Evolutionary conservation across 2,113 vertebrate genomes (phyloP), one percentile per base, ranked within the genome.

Genomic region (Calidris pygmaea): DNA sequence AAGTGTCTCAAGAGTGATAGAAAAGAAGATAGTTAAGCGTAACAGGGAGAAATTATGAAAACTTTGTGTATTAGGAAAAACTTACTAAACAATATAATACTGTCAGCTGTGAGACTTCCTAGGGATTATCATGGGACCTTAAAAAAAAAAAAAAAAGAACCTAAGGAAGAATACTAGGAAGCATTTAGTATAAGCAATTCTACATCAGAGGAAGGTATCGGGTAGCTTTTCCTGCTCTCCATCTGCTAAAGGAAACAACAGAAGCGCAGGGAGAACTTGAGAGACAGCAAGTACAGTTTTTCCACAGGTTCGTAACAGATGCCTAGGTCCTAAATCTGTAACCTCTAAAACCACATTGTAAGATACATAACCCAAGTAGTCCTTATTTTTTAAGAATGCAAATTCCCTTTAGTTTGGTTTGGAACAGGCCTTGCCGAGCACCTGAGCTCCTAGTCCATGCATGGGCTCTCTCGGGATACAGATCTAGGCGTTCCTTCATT

Each of bases 11-110:
- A 29, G 74, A 76, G 73, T 20, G 24, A 65, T 0, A 81, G 29
- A 80, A 95, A 74, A 94, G 15, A 53, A 72, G 63, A 68, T 9
- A 78, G 52, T 15, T 75, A 65, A 82, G 58, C 56, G 23, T 73
- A 95, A 92, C n/a, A 17, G 43, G 39, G 89, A 90, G 32, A 34
- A 93, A 94, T 81, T 85, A 87, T 45, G 41, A 83, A 81, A 87
- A 45, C 7, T 43, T 59, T 82, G 22, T 65, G 35, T 37, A 48
- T 43, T 53, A 82, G 71, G 56, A 84, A 92, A 76, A 90, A 88
- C 14, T 70, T 79, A 60, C 56, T 48, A 32, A 73, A 84, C 18
- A 90, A 63, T 70, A 39, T 6, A 16, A 77, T 53, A 56, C 6
- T 3, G 3, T 59, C 65, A 67, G 29, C 52, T 45, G 39, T 65